These are phyloP conservation scores for Xiphophorus couchianus DNA, from an alignment of 2,113 vertebrate species.

Conservation along the genomic window DNA sequence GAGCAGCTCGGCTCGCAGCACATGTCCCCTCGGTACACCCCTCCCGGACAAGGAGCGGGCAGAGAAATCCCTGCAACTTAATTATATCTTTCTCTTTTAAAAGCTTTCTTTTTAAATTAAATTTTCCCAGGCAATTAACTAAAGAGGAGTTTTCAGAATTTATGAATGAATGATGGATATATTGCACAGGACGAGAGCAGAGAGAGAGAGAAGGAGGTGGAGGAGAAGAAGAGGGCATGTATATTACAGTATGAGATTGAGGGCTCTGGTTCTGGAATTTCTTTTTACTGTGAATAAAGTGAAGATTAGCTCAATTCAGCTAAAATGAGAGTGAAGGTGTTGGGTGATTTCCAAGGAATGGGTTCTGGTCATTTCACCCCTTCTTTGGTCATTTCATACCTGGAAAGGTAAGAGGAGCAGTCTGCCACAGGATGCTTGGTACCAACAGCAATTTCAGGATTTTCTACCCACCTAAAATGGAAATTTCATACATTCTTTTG, in stretches of 20 bases:
- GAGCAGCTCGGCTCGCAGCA: constrained; percentile 54
- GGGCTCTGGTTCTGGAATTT: constrained; percentile 39
- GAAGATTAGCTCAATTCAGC: constrained; percentile 41
- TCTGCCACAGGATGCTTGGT: background rate
- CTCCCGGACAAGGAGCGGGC: constrained; percentile 29
- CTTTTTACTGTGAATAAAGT: constrained; percentile 32
- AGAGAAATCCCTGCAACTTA: constrained; percentile 72
- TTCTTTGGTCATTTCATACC: background rate
- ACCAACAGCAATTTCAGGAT: background rate
- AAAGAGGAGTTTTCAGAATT: constrained; percentile 79
- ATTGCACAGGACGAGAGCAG: constrained; percentile 55
- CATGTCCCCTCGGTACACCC: constrained; percentile 40
- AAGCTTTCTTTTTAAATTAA: constrained; percentile 79
- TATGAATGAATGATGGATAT: constrained; percentile 81
- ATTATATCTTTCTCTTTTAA: constrained; percentile 80
- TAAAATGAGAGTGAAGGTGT: constrained; percentile 29
- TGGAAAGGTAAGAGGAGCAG: background rate
- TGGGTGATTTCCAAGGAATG: background rate
- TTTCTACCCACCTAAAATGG: constrained; percentile 10
- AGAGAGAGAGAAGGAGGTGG: background rate
- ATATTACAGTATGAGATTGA: constrained; percentile 39
- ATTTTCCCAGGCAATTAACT: constrained; percentile 77
- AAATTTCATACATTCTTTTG: constrained; percentile 16
- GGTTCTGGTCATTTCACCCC: no score
- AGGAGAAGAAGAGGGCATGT: background rate